These are phyloP conservation scores for Drosophila suzukii DNA, from an alignment of 1,140 invertebrate genomes.

Conservation along the genomic window DNA sequence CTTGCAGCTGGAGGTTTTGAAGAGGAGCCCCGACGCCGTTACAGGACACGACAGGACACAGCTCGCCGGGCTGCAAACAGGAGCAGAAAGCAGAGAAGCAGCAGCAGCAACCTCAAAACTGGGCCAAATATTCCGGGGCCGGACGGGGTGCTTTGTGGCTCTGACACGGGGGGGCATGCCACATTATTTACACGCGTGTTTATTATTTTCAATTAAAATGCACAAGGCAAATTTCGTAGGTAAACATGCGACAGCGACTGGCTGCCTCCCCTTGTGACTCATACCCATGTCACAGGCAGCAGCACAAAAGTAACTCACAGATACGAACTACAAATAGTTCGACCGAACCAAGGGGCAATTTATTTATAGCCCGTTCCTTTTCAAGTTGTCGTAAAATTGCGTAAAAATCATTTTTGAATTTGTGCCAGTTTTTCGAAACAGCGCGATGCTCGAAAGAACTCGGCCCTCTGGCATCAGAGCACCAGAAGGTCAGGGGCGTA, in stretches of 20 bases:
- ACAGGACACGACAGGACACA: conserved; percentile 48
- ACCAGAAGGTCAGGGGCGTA: conserved; percentile 30
- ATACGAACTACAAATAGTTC: conserved; percentile 63
- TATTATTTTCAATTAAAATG: conserved; percentile 81
- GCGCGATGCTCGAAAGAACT: conserved; percentile 9
- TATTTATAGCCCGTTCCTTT: conserved; percentile 72
- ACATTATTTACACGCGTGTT: conserved; percentile 81
- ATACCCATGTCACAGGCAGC: conserved; percentile 59
- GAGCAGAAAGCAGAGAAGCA: conserved; percentile 12
- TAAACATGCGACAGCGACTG: conserved; percentile 50
- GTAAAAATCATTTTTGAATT: conserved; percentile 81
- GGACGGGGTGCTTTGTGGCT: conserved; percentile 24
- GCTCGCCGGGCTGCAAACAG: conserved; percentile 38
- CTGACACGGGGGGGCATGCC: conserved; percentile 55
- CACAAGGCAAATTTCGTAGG: conserved; percentile 65
- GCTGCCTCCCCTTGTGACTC: conserved; percentile 41
- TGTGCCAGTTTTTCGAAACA: conserved; percentile 71
- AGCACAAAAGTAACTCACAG: conserved; percentile 50
- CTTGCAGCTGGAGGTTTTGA: conserved; percentile 44
- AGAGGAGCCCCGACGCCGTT: conserved; percentile 25
- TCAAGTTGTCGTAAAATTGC: conserved; percentile 82
- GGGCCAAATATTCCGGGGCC: conserved; percentile 47
- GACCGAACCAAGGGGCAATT: conserved; percentile 54
- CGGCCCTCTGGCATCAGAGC: conserved; percentile 34
- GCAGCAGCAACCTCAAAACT: conserved; percentile 53